A percentile compares a stretch with the other conserved stretches of the same genome.
Evolutionary conservation across 2,888 invertebrate genomes (phyloP).

Genomic region (Troides oblongomaculatus): DNA sequence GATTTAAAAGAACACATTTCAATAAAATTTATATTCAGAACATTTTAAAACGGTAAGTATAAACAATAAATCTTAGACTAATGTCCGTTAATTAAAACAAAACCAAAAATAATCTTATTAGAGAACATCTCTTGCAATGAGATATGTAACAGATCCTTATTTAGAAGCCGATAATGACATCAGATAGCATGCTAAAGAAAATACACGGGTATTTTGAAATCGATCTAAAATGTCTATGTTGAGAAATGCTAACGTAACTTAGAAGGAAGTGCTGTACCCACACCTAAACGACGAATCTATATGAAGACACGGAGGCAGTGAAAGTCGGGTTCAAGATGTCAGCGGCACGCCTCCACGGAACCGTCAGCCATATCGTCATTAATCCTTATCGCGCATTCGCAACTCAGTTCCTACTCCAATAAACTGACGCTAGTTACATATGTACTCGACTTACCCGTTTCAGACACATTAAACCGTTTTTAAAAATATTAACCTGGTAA

Average conservation of each 20-base stretch:
- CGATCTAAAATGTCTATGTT: constrained; percentile 10
- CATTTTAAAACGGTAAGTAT: too few species aligned
- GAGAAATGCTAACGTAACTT: constrained; percentile 37
- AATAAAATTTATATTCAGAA: too few species aligned
- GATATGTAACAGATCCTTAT: constrained; percentile 9
- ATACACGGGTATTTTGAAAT: constrained; percentile 13
- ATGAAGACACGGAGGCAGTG: constrained; percentile 51
- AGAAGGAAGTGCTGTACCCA: constrained; percentile 37
- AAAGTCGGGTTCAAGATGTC: constrained; percentile 74
- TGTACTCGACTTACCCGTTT: constrained; percentile 10
- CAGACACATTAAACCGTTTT: constrained; percentile 14
- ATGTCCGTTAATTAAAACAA: neutral
- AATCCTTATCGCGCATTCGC: constrained; percentile 52
- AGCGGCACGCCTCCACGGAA: constrained; percentile 42
- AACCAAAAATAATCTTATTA: neutral
- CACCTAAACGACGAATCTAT: constrained; percentile 33
- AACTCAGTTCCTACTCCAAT: constrained; percentile 40
- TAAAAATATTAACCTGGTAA: neutral
- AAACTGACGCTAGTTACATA: constrained; percentile 32
- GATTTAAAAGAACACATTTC: too few species aligned
- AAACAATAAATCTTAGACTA: neutral
- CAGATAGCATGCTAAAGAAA: constrained; percentile 6
- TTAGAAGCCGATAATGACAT: constrained; percentile 15
- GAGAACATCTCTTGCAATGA: neutral
- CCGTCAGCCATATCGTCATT: constrained; percentile 44